These are phyloP conservation scores for Condylostylus longicornis DNA, from an alignment of 1,140 invertebrate genomes.

Conservation along the genomic window DNA sequence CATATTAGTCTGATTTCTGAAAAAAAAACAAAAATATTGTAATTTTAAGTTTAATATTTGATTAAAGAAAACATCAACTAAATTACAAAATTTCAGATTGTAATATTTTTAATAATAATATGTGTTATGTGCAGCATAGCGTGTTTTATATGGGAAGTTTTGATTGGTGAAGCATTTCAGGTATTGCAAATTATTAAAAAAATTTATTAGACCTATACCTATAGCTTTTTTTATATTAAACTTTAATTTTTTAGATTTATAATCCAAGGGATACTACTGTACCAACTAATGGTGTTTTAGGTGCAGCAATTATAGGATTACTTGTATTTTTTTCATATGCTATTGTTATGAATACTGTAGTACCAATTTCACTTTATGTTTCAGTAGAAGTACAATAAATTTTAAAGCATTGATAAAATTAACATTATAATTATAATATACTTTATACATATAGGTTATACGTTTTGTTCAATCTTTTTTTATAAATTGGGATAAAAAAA, in stretches of 20 bases:
- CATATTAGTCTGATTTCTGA: no score
- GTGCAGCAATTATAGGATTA: slow-evolving; percentile 83
- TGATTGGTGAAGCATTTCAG: slow-evolving; percentile 44
- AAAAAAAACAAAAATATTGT: no score
- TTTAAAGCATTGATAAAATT: not conserved
- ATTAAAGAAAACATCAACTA: slow-evolving; percentile 2
- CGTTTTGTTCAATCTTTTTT: slow-evolving; percentile 90
- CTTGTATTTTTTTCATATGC: slow-evolving; percentile 99
- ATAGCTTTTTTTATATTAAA: not conserved
- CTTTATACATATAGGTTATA: slow-evolving; percentile 51
- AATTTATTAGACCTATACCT: slow-evolving; percentile 4
- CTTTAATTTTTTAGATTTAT: slow-evolving; percentile 37
- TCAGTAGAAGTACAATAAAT: slow-evolving; percentile 60
- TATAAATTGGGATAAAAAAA: slow-evolving; percentile 96
- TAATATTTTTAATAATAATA: slow-evolving; percentile 93
- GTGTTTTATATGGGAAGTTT: slow-evolving; percentile 93
- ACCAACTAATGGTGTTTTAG: slow-evolving; percentile 58
- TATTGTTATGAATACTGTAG: slow-evolving; percentile 98
- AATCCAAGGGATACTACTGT: slow-evolving; percentile 91
- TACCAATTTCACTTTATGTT: slow-evolving; percentile 98
- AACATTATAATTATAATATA: not conserved
- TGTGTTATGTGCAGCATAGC: slow-evolving; percentile 95
- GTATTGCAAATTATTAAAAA: not conserved
- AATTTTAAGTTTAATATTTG: no score
- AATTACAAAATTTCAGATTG: slow-evolving; percentile 67